Evolutionary conservation across 1,140 invertebrate genomes (phyloP).

Genomic region (Pseudobourletiella spinata): DNA sequence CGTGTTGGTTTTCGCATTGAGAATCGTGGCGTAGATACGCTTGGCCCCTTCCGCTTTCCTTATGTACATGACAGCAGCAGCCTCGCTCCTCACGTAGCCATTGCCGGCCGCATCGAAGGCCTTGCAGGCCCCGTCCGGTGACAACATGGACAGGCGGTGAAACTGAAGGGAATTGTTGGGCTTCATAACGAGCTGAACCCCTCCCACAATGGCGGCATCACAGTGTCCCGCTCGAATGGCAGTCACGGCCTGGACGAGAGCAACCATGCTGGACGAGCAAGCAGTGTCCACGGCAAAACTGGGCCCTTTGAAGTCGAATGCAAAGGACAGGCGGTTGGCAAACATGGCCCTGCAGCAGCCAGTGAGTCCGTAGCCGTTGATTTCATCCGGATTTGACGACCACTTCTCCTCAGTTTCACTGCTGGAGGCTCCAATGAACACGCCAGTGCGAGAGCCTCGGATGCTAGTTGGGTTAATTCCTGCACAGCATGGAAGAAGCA

Average conservation of each 20-base stretch:
- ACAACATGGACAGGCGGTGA: constrained; percentile 81
- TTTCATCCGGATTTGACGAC: constrained; percentile 59
- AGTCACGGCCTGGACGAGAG: constrained; percentile 72
- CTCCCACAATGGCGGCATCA: constrained; percentile 86
- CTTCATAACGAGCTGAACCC: constrained; percentile 69
- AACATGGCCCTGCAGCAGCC: constrained; percentile 45
- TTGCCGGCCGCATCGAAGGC: constrained; percentile 74
- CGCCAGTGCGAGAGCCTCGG: constrained; percentile 68
- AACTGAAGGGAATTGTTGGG: constrained; percentile 87
- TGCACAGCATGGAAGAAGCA: too few relatives aligned
- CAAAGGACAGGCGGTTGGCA: constrained; percentile 87
- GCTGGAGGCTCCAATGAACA: constrained; percentile 73
- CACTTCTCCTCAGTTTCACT: constrained; percentile 79
- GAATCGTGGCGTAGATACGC: constrained; percentile 47
- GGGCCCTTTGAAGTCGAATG: constrained; percentile 86
- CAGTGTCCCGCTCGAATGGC: constrained; percentile 77
- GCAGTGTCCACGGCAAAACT: constrained; percentile 91
- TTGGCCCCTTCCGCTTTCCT: constrained; percentile 45
- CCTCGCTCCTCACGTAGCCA: constrained; percentile 44
- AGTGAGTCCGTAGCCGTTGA: constrained; percentile 85
- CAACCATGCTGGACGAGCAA: constrained; percentile 85
- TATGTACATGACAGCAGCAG: constrained; percentile 47
- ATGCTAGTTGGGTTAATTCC: constrained; percentile 68
- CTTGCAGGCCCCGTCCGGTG: constrained; percentile 78
- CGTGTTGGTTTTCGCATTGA: constrained; percentile 51